Percentiles rank a stretch among this genome's conserved stretches.
Conservation (phyloP, 2,888 invertebrate species). For the Lacanobia wlatinum region DNA sequence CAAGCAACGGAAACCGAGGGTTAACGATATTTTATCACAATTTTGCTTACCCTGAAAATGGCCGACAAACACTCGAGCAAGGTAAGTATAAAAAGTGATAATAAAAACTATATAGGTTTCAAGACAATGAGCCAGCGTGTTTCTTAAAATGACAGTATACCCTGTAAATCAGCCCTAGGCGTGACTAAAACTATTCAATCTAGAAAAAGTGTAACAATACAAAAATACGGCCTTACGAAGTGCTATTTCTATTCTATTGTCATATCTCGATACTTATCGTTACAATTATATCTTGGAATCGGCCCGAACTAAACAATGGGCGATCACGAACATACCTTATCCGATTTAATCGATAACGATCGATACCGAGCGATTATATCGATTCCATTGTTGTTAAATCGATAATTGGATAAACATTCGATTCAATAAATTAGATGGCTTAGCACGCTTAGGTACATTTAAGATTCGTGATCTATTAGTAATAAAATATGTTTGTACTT, state of each 20-base stretch:
- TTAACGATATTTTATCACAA: too few species aligned
- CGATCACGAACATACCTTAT: slow-evolving; percentile 67
- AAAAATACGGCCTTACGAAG: slow-evolving; percentile 50
- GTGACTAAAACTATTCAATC: slow-evolving; percentile 10
- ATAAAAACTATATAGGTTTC: slow-evolving; percentile 7
- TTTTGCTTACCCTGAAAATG: too few species aligned
- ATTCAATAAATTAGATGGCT: slow-evolving; percentile 66
- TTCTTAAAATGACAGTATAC: slow-evolving; percentile 14
- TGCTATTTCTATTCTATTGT: slow-evolving; percentile 59
- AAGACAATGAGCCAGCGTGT: neutral
- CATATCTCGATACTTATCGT: slow-evolving; percentile 61
- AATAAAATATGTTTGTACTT: slow-evolving; percentile 50
- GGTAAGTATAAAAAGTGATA: too few species aligned
- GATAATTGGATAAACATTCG: slow-evolving; percentile 70
- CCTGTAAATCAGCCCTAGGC: slow-evolving; percentile 2
- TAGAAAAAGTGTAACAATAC: slow-evolving; percentile 48
- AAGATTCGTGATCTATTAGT: slow-evolving; percentile 59
- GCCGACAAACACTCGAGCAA: too few species aligned
- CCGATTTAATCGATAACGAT: slow-evolving; percentile 63
- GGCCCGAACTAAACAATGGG: slow-evolving; percentile 63
- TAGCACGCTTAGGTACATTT: slow-evolving; percentile 59
- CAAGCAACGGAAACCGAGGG: too few species aligned
- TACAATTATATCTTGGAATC: slow-evolving; percentile 64
- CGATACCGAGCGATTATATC: slow-evolving; percentile 68
- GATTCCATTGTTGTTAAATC: slow-evolving; percentile 68